Evolutionary conservation across 2,113 vertebrate species (phyloP).

Genomic region (Pipa parva): DNA sequence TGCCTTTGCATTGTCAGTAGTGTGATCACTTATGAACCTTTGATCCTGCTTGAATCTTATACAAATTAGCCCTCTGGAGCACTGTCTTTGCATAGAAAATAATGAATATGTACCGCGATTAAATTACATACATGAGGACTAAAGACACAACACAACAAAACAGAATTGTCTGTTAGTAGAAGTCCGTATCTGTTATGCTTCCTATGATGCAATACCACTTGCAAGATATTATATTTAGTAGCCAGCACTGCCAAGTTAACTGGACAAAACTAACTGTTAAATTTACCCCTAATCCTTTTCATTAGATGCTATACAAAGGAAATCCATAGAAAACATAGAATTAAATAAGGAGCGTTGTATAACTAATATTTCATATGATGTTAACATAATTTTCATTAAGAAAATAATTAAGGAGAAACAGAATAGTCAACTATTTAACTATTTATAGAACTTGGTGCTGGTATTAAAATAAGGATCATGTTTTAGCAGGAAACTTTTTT

Average conservation of each 20-base stretch:
- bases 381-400: no score
- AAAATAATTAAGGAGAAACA: no score
- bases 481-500: no score
- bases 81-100: constrained; percentile 11
- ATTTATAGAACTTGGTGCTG: no score
- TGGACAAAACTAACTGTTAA: not conserved
- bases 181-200: not conserved
- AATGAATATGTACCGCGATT: constrained; percentile 22
- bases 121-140: constrained; percentile 28
- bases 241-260: not conserved
- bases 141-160: not conserved
- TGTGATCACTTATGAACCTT: constrained; percentile 15
- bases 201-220: not conserved
- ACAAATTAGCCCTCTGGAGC: constrained; percentile 27
- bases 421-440: no score
- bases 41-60: constrained; percentile 25
- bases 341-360: no score
- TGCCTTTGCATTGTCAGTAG: constrained; percentile 28
- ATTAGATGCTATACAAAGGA: no score
- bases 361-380: no score
- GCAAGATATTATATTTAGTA: not conserved
- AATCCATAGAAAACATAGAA: no score
- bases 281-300: no score
- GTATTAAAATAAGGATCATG: no score
- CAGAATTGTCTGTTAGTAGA: constrained; percentile 1